These are phyloP conservation scores for Trichomycterus rosablanca DNA, from an alignment of 2,113 vertebrate species.

Conservation along the genomic window DNA sequence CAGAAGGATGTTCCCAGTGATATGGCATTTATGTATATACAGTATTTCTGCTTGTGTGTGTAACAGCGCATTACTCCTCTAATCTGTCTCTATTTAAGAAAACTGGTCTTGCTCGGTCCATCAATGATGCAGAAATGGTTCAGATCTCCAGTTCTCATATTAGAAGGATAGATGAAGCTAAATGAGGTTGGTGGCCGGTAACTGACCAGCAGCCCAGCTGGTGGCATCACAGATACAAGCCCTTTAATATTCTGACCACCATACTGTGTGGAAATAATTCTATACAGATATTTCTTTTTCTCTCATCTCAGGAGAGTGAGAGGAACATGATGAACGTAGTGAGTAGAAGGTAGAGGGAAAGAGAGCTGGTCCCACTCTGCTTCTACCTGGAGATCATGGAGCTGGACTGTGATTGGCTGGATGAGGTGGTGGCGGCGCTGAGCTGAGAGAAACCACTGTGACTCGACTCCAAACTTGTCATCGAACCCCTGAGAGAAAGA, in stretches of 20 bases:
- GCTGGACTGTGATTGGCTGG: slow-evolving; percentile 91
- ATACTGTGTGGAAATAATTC: slow-evolving; percentile 6
- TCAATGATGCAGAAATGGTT: slow-evolving; percentile 20
- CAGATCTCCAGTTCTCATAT: background rate
- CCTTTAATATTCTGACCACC: slow-evolving; percentile 53
- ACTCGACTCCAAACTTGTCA: slow-evolving; percentile 97
- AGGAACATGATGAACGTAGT: slow-evolving; percentile 18
- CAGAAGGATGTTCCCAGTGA: slow-evolving; percentile 41
- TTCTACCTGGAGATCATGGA: slow-evolving; percentile 97
- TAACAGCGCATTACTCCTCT: slow-evolving; percentile 53
- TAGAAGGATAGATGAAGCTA: background rate
- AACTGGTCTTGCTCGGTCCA: slow-evolving; percentile 17
- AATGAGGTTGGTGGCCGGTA: background rate
- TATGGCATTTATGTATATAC: slow-evolving; percentile 46
- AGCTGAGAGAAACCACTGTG: slow-evolving; percentile 98
- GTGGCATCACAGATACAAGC: slow-evolving; percentile 47
- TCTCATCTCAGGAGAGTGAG: slow-evolving; percentile 43
- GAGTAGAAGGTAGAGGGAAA: too few species aligned
- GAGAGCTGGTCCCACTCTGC: background rate
- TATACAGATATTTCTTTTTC: slow-evolving; percentile 42
- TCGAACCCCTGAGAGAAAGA: slow-evolving; percentile 79
- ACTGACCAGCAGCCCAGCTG: slow-evolving; percentile 42
- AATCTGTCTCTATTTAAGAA: background rate
- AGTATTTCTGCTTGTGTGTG: slow-evolving; percentile 25
- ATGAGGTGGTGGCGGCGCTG: slow-evolving; percentile 89